Conservation (phyloP, 2,888 invertebrate genomes). For the Platycnemis pennipes region DNA sequence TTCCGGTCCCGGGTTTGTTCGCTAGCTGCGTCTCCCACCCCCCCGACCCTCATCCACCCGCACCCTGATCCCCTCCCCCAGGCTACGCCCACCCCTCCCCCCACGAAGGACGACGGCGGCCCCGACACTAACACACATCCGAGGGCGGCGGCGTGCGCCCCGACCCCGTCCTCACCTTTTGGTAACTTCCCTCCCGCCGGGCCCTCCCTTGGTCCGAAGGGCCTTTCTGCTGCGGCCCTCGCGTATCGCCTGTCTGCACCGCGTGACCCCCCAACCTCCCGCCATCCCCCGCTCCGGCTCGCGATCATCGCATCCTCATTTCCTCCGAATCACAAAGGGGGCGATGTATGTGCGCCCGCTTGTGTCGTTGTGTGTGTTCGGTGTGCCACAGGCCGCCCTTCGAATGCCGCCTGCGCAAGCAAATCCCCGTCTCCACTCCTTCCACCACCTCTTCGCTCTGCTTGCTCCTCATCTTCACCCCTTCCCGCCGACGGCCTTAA, state of each 20-base stretch:
- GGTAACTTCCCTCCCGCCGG: background rate
- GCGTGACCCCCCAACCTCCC: background rate
- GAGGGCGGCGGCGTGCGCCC: background rate
- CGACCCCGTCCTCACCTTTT: conserved; percentile 47
- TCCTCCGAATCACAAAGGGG: conserved; percentile 48
- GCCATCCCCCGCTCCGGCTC: background rate
- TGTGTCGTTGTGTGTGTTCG: background rate
- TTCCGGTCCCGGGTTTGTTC: conserved; percentile 67
- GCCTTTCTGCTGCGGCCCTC: background rate
- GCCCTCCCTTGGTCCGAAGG: background rate
- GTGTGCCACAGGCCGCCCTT: conserved; percentile 20
- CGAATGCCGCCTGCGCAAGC: background rate
- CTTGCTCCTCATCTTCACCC: background rate
- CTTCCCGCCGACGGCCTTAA: conserved; percentile 36
- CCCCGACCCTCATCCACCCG: background rate
- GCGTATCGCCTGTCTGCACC: background rate
- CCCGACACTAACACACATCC: conserved; percentile 29
- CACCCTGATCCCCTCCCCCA: background rate
- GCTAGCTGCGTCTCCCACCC: background rate
- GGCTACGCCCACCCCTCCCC: background rate
- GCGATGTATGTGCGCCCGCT: background rate
- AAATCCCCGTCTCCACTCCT: background rate
- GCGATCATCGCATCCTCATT: conserved; percentile 49
- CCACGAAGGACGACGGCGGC: background rate
- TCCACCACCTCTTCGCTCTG: no score